Evolutionary conservation across 2,888 invertebrate species (phyloP).

Genomic region (Tetramorium bicarinatum): DNA sequence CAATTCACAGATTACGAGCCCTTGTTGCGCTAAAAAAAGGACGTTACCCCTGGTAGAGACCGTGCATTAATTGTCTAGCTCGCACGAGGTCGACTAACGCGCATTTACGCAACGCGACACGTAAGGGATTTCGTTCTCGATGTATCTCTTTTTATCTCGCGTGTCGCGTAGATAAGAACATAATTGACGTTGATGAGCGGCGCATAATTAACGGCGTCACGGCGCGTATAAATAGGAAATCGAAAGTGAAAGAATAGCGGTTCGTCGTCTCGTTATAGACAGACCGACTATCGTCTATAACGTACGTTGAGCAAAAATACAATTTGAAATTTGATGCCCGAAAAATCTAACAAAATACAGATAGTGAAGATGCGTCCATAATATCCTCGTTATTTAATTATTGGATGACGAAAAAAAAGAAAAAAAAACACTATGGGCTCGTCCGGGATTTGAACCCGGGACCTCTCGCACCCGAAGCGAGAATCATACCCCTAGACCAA

Average conservation of each 20-base stretch:
- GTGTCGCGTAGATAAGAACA: slow-evolving; percentile 32
- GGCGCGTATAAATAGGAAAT: slow-evolving; percentile 32
- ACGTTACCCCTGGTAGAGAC: slow-evolving; percentile 40
- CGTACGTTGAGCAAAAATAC: neutral
- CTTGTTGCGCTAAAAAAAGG: slow-evolving; percentile 48
- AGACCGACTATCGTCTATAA: neutral
- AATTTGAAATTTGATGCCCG: neutral
- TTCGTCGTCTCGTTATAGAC: neutral
- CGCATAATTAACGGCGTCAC: slow-evolving; percentile 37
- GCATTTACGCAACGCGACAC: slow-evolving; percentile 19
- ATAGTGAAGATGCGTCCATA: neutral
- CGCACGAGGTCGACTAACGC: slow-evolving; percentile 1
- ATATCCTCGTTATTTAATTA: neutral
- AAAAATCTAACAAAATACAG: neutral
- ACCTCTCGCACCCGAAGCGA: slow-evolving; percentile 88
- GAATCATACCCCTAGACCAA: slow-evolving; percentile 88
- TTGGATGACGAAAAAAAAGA: slow-evolving; percentile 35
- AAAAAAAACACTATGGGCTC: slow-evolving; percentile 82
- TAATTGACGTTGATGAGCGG: slow-evolving; percentile 40
- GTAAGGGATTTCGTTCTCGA: neutral
- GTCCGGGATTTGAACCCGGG: slow-evolving; percentile 88
- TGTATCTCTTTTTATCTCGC: slow-evolving; percentile 30
- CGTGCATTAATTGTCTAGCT: slow-evolving; percentile 60
- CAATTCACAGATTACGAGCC: slow-evolving; percentile 61
- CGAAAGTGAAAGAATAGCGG: slow-evolving; percentile 21